Percentiles rank a stretch among this genome's conserved stretches.
Conservation (phyloP, 2,113 vertebrate species). For the Nibea coibor region DNA sequence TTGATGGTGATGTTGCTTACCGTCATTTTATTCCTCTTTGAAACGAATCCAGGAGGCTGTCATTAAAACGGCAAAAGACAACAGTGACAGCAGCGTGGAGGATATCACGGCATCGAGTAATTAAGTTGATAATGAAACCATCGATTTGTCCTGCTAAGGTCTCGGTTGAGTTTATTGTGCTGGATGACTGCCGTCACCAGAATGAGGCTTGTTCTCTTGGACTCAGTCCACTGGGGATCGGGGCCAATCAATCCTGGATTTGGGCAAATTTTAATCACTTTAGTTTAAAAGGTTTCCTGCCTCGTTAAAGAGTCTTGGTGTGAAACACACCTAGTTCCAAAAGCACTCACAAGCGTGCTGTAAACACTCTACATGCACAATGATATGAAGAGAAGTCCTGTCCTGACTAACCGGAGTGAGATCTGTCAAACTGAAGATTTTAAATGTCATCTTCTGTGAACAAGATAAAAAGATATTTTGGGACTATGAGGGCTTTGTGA, state of each 20-base stretch:
- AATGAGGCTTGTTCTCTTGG: conserved; percentile 57
- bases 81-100: conserved; percentile 19
- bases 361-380: background rate
- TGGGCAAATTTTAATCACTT: conserved; percentile 66
- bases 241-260: conserved; percentile 65
- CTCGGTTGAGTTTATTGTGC: conserved; percentile 65
- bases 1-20: conserved; percentile 26
- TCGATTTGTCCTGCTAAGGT: conserved; percentile 68
- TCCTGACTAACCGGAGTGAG: background rate
- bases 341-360: conserved; percentile 1
- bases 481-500: background rate
- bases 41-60: conserved; percentile 27
- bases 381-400: background rate
- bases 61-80: conserved; percentile 49
- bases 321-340: background rate
- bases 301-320: conserved; percentile 20
- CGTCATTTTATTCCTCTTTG: conserved; percentile 37
- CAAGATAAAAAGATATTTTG: background rate
- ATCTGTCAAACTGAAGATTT: background rate
- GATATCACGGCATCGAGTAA: conserved; percentile 62
- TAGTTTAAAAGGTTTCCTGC: conserved; percentile 35
- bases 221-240: conserved; percentile 55
- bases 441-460: background rate
- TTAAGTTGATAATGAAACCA: conserved; percentile 76
- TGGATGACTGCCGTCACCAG: conserved; percentile 59